Evolutionary conservation across 2,888 invertebrate species (phyloP).

Genomic region (Metalampra italica): DNA sequence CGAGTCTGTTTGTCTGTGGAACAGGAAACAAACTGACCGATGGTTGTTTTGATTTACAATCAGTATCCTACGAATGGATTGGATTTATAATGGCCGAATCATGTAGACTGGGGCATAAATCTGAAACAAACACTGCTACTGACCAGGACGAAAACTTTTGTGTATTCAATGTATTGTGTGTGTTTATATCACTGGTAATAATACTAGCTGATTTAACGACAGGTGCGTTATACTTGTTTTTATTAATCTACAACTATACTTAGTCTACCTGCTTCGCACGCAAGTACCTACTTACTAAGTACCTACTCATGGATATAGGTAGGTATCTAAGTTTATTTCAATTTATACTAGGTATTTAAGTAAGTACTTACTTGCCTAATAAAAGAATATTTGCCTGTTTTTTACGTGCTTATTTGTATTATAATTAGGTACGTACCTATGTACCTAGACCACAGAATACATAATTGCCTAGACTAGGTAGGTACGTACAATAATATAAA

Average conservation of each 20-base stretch:
- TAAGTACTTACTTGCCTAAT: too few species aligned
- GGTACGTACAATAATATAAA: too few species aligned
- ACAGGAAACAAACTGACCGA: neutral
- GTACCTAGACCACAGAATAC: too few species aligned
- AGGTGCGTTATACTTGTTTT: conserved; percentile 54
- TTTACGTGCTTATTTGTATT: too few species aligned
- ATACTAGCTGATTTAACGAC: conserved; percentile 79
- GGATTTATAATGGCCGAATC: conserved; percentile 62
- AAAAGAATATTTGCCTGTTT: too few species aligned
- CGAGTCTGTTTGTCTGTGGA: neutral
- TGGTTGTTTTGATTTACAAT: conserved; percentile 1
- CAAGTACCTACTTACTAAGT: too few species aligned
- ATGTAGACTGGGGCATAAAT: conserved; percentile 52
- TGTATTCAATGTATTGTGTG: conserved; percentile 72
- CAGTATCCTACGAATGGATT: neutral
- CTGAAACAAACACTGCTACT: conserved; percentile 47
- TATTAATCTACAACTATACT: conserved; percentile 4
- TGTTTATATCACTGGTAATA: conserved; percentile 77
- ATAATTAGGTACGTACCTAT: too few species aligned
- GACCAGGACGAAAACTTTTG: conserved; percentile 69
- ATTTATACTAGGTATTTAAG: too few species aligned
- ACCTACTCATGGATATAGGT: too few species aligned
- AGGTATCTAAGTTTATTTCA: too few species aligned
- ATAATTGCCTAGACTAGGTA: too few species aligned
- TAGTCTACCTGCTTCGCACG: too few species aligned